These are phyloP conservation scores for Philonicus albiceps DNA, from an alignment of 2,888 invertebrate species.

Conservation along the genomic window DNA sequence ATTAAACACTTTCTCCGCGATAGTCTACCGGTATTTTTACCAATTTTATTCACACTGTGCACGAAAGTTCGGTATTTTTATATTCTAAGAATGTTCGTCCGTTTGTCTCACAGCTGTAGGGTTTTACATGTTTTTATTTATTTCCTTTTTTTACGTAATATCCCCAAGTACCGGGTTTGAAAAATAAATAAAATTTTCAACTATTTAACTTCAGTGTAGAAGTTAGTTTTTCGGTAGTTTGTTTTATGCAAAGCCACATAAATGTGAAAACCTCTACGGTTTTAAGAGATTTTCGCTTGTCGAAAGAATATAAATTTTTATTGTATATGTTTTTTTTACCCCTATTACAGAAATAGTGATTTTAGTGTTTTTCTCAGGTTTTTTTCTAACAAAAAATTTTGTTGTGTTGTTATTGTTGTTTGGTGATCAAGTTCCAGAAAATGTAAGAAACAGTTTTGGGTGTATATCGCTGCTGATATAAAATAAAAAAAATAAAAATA, in stretches of 20 bases:
- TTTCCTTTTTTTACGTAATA: conserved; percentile 12
- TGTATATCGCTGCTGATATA: neutral
- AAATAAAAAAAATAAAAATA: neutral
- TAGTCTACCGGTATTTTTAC: neutral
- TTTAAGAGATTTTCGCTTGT: neutral
- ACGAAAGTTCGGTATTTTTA: neutral
- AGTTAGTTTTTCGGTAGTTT: neutral
- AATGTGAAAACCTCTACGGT: neutral
- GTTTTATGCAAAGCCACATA: neutral
- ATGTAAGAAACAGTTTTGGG: neutral
- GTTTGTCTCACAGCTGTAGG: neutral
- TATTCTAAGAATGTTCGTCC: neutral
- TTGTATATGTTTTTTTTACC: neutral
- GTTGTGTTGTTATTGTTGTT: neutral
- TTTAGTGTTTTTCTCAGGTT: neutral
- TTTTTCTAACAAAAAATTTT: too few relatives aligned
- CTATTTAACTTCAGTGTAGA: neutral
- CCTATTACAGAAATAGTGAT: neutral
- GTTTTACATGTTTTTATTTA: neutral
- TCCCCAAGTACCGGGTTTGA: neutral
- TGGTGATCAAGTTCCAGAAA: neutral
- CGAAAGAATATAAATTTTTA: neutral
- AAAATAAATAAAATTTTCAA: neutral
- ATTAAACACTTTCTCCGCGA: neutral
- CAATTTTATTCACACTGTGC: neutral